Percentiles rank a stretch among this genome's conserved stretches.
These are phyloP conservation scores for Idris sp. DNA, from an alignment of 1,140 invertebrate genomes.

Conservation along the genomic window DNA sequence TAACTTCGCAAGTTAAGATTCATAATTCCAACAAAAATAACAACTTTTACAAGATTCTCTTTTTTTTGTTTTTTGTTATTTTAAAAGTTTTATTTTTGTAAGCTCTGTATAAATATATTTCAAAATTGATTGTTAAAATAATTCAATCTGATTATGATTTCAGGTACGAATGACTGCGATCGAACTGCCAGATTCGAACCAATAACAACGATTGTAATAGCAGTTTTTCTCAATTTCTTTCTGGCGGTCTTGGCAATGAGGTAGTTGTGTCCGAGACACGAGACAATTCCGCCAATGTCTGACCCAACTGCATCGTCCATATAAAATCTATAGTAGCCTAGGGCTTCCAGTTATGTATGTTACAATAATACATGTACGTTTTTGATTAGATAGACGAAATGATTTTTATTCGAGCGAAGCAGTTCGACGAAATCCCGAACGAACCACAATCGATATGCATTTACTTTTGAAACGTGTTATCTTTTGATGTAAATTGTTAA, in stretches of 20 bases:
- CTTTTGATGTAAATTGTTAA: conserved; percentile 77
- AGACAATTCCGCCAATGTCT: conserved; percentile 55
- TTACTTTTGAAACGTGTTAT: conserved; percentile 75
- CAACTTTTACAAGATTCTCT: too few species aligned
- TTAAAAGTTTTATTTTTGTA: too few species aligned
- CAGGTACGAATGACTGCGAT: conserved; percentile 61
- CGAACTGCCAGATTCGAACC: conserved; percentile 14
- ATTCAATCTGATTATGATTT: conserved; percentile 40
- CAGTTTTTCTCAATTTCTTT: conserved; percentile 53
- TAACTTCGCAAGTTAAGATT: too few species aligned
- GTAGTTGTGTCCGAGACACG: conserved; percentile 54
- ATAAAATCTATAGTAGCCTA: conserved; percentile 78
- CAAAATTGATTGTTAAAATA: too few species aligned
- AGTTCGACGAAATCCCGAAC: conserved; percentile 24
- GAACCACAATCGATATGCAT: conserved; percentile 62
- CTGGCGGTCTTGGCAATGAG: conserved; percentile 44
- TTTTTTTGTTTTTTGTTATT: too few species aligned
- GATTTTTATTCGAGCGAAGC: conserved; percentile 72
- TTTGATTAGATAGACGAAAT: conserved; percentile 76
- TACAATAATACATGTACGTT: conserved; percentile 73
- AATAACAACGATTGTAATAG: conserved; percentile 35
- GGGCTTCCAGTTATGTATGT: conserved; percentile 79
- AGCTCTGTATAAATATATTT: too few species aligned
- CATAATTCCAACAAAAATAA: too few species aligned
- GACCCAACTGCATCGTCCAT: conserved; percentile 76